These are phyloP conservation scores for Xylota segnis DNA, from an alignment of 2,888 invertebrate genomes.

Conservation along the genomic window DNA sequence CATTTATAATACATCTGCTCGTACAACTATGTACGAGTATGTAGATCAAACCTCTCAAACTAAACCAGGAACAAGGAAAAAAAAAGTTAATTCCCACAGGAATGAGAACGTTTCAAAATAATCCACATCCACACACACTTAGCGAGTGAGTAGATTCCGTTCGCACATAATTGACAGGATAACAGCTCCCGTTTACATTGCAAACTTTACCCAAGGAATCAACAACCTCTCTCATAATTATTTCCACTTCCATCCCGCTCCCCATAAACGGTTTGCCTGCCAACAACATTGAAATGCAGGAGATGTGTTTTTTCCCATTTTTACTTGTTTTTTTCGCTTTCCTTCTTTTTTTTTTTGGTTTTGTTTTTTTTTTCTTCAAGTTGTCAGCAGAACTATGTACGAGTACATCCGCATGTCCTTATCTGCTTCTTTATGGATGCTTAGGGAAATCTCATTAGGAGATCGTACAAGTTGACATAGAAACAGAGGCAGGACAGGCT, in stretches of 20 bases:
- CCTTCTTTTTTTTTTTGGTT: constrained; percentile 51
- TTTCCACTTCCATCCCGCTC: constrained; percentile 47
- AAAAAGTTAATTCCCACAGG: constrained; percentile 29
- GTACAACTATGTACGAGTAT: constrained; percentile 4
- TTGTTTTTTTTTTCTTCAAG: constrained; percentile 57
- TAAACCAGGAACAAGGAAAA: constrained; percentile 18
- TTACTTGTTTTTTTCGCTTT: constrained; percentile 19
- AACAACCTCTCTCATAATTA: constrained; percentile 73
- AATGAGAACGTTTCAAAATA: constrained; percentile 38
- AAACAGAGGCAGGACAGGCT: constrained; percentile 60
- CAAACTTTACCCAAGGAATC: constrained; percentile 73
- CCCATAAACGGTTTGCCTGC: constrained; percentile 46
- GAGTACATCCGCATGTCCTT: constrained; percentile 72
- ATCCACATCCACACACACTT: constrained; percentile 24
- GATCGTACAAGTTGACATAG: constrained; percentile 75
- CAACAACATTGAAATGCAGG: constrained; percentile 69
- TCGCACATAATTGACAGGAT: constrained; percentile 75
- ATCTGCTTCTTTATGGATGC: constrained; percentile 70
- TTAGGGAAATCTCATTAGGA: constrained; percentile 76
- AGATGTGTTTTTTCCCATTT: constrained; percentile 55
- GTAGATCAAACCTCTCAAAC: constrained; percentile 6
- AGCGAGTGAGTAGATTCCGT: constrained; percentile 50
- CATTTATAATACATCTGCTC: constrained; percentile 27
- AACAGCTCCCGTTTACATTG: constrained; percentile 70
- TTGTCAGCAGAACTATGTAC: constrained; percentile 40